phyloP scores from a whole-genome alignment of 2,797 vertebrate genomes.

The Coranthus polyacanthus region DNA sequence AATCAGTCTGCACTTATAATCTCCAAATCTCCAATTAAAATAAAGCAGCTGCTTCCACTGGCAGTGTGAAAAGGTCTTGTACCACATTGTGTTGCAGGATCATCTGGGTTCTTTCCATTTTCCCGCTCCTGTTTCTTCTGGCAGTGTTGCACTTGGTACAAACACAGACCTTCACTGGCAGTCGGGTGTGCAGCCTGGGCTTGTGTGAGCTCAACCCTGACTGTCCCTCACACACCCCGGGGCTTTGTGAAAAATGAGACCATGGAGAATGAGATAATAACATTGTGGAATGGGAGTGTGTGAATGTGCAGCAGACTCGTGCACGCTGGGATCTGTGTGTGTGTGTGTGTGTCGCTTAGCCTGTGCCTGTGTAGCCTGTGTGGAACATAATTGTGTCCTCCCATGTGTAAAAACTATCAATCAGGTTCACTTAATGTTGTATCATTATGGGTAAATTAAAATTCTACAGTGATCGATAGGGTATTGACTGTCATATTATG shows the following conservation, averaged over 20 bases:
- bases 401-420: constrained; percentile 81
- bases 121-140: constrained; percentile 43
- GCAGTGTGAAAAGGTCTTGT: constrained; percentile 25
- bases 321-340: not conserved
- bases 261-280: constrained; percentile 80
- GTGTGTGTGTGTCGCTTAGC: not conserved
- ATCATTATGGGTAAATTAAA: constrained; percentile 81
- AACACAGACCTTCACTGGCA: constrained; percentile 71
- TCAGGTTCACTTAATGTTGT: constrained; percentile 75
- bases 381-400: constrained; percentile 71
- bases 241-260: constrained; percentile 80
- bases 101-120: constrained; percentile 44
- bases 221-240: constrained; percentile 75
- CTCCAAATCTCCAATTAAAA: constrained; percentile 16
- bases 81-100: constrained; percentile 43
- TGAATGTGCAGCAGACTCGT: constrained; percentile 36
- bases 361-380: constrained; percentile 14
- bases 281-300: constrained; percentile 62
- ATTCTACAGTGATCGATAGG: constrained; percentile 74
- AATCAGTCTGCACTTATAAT: constrained; percentile 30
- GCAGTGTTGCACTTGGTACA: constrained; percentile 44
- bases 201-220: constrained; percentile 79
- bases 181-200: constrained; percentile 58
- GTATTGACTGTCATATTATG: constrained; percentile 77
- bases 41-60: constrained; percentile 39